Conservation (phyloP, 1,140 invertebrate genomes). For the Papilio helenus region DNA sequence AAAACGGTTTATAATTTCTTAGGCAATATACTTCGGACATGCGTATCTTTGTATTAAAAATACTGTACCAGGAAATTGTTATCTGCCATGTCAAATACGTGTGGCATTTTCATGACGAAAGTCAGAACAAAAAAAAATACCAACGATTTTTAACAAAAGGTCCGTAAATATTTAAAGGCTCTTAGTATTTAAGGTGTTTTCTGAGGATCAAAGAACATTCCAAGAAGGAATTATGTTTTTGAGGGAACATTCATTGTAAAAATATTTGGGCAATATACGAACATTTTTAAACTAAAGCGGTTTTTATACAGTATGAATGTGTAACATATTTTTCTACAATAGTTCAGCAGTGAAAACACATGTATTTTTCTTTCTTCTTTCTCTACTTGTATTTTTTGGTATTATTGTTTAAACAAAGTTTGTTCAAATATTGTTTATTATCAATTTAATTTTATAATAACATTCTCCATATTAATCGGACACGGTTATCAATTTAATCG, state of each 20-base stretch:
- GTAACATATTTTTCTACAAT: too few species aligned
- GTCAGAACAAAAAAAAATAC: background rate
- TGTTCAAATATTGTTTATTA: background rate
- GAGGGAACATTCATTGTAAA: background rate
- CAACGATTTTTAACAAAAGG: background rate
- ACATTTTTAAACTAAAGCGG: too few species aligned
- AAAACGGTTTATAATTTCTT: background rate
- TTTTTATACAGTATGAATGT: too few species aligned
- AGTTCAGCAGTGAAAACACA: too few species aligned
- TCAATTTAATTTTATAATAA: background rate
- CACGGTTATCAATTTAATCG: background rate
- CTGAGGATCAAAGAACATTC: background rate
- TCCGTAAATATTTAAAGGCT: background rate
- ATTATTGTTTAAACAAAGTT: too few species aligned
- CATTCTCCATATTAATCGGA: background rate
- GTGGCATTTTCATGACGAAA: background rate
- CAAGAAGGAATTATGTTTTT: background rate
- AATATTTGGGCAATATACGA: background rate
- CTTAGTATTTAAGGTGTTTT: background rate
- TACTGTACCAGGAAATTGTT: background rate
- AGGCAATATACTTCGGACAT: background rate
- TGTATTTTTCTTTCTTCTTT: too few species aligned
- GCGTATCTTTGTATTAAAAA: background rate
- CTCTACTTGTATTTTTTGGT: too few species aligned
- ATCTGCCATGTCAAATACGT: background rate